A percentile compares a stretch with the other conserved stretches of the same genome.
Conservation (phyloP, 2,113 vertebrate genomes). For the Bos javanicus region DNA sequence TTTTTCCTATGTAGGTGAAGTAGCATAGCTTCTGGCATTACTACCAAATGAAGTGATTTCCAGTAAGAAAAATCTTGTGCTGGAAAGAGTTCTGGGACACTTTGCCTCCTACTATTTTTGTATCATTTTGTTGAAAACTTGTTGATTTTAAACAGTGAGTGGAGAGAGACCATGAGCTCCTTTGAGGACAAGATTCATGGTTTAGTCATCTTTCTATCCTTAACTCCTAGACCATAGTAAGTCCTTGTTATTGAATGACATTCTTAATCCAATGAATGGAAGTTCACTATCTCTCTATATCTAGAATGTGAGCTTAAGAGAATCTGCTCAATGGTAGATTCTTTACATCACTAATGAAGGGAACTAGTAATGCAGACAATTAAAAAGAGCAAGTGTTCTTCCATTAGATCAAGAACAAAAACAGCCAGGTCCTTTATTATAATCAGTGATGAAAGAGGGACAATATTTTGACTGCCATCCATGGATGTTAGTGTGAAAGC, state of each 20-base stretch:
- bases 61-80: not conserved
- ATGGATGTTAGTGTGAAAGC: not conserved
- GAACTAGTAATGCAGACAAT: not conserved
- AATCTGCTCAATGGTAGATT: not conserved
- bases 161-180: not conserved
- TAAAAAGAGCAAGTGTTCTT: not conserved
- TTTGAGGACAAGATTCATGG: not conserved
- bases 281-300: not conserved
- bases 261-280: not conserved
- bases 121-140: not conserved
- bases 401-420: not conserved
- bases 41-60: not conserved
- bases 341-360: not conserved
- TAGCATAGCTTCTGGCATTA: not conserved
- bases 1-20: not conserved
- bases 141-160: not conserved
- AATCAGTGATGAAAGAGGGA: not conserved
- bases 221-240: not conserved
- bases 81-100: not conserved
- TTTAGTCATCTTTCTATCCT: not conserved
- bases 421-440: not conserved
- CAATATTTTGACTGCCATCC: not conserved
- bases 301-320: not conserved
- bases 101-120: not conserved
- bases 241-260: not conserved